Evolutionary conservation across 2,797 vertebrate species (phyloP).

Genomic region (Syngnathus acus): DNA sequence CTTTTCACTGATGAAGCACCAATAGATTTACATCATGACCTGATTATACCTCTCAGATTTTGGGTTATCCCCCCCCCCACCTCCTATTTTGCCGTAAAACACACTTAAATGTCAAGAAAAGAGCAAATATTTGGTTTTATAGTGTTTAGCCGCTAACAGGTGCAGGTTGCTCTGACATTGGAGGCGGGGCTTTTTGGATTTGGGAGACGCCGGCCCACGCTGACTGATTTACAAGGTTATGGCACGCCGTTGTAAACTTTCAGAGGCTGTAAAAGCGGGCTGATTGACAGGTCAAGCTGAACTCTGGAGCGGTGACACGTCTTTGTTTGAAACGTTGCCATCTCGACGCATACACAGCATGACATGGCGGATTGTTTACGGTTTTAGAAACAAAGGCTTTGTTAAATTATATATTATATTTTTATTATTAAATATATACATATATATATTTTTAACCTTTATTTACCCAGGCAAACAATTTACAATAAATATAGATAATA

Average conservation of each 20-base stretch:
- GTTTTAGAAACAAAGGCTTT: background rate
- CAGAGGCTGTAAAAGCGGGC: constrained; percentile 5
- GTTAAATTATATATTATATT: no score
- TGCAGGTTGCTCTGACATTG: constrained; percentile 27
- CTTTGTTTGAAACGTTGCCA: background rate
- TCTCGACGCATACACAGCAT: background rate
- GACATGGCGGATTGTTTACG: background rate
- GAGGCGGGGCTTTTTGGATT: constrained; percentile 7
- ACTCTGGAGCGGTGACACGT: background rate
- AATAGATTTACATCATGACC: constrained; percentile 62
- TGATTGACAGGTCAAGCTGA: constrained; percentile 4
- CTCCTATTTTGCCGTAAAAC: background rate
- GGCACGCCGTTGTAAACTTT: constrained; percentile 3
- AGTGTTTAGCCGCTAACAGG: constrained; percentile 53
- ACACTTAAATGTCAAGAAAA: constrained; percentile 23
- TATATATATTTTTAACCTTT: no score
- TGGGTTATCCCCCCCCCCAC: background rate
- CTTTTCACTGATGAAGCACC: constrained; percentile 28
- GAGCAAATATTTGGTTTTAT: constrained; percentile 13
- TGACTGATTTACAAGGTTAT: constrained; percentile 16
- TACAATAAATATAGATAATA: no score
- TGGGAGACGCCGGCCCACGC: constrained; percentile 9
- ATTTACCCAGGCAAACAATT: no score
- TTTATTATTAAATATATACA: no score
- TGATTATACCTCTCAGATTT: constrained; percentile 41